Conservation (phyloP, 2,797 vertebrate genomes). For the Podargus strigoides region DNA sequence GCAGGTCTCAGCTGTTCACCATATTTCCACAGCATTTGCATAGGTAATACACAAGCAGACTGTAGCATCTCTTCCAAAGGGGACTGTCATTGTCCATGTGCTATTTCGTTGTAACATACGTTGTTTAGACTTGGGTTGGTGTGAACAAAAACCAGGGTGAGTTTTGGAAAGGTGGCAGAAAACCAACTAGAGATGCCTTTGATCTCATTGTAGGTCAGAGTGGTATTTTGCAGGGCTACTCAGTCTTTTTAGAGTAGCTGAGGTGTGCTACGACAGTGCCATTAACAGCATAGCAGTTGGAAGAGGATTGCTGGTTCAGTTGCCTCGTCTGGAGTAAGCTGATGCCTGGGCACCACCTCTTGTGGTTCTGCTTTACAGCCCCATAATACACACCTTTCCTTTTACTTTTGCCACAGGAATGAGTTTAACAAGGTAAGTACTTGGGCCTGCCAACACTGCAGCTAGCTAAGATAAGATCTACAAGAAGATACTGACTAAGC, state of each 20-base stretch:
- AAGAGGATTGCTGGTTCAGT: neutral
- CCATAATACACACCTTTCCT: fast-evolving
- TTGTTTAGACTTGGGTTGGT: neutral
- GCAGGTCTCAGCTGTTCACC: neutral
- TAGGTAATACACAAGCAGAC: neutral
- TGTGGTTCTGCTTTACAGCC: neutral
- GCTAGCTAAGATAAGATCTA: too few relatives aligned
- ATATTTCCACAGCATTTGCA: neutral
- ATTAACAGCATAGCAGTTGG: neutral
- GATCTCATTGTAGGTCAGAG: neutral
- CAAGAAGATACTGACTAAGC: neutral
- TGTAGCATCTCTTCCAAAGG: neutral
- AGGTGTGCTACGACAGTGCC: neutral
- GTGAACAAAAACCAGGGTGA: neutral
- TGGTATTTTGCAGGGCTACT: neutral
- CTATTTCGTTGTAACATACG: neutral
- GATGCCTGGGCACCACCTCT: neutral
- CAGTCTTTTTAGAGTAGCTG: neutral
- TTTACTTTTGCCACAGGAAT: neutral
- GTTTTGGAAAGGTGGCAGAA: neutral
- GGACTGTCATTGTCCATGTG: neutral
- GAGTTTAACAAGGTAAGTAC: neutral
- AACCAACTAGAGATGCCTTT: neutral
- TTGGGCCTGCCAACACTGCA: neutral
- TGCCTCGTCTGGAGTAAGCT: neutral